Evolutionary conservation across 2,797 vertebrate species (phyloP).

Genomic region (Monodelphis domestica): DNA sequence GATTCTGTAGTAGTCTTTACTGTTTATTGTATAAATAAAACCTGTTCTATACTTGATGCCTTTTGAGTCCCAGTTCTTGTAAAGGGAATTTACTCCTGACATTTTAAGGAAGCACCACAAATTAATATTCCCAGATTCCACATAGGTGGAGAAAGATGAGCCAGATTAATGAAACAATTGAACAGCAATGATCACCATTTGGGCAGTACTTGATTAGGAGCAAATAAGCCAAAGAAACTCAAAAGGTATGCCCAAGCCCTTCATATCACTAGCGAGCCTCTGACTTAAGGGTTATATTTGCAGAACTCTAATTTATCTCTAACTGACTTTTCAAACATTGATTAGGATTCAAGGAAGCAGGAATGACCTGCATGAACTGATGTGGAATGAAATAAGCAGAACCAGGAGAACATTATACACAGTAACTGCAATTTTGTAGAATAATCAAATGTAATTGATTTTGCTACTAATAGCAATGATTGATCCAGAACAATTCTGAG

Average conservation of each 20-base stretch:
- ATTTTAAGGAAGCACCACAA: not conserved
- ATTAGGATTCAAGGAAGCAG: conserved; percentile 39
- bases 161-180: not conserved
- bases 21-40: not conserved
- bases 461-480: too few relatives aligned
- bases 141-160: not conserved
- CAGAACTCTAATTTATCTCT: not conserved
- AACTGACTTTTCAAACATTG: conserved; percentile 60
- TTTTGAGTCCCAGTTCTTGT: not conserved
- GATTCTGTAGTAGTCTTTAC: not conserved
- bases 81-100: not conserved
- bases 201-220: not conserved
- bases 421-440: too few relatives aligned
- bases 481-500: too few relatives aligned
- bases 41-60: not conserved
- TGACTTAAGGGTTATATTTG: not conserved
- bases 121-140: not conserved
- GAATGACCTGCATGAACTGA: too few relatives aligned
- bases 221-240: not conserved
- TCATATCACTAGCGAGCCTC: not conserved
- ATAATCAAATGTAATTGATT: too few relatives aligned
- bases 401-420: too few relatives aligned
- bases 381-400: too few relatives aligned
- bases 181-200: not conserved
- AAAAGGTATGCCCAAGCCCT: not conserved